Evolutionary conservation across 1,140 invertebrate genomes (phyloP).

Genomic region (Akabosia matsudoensis): DNA sequence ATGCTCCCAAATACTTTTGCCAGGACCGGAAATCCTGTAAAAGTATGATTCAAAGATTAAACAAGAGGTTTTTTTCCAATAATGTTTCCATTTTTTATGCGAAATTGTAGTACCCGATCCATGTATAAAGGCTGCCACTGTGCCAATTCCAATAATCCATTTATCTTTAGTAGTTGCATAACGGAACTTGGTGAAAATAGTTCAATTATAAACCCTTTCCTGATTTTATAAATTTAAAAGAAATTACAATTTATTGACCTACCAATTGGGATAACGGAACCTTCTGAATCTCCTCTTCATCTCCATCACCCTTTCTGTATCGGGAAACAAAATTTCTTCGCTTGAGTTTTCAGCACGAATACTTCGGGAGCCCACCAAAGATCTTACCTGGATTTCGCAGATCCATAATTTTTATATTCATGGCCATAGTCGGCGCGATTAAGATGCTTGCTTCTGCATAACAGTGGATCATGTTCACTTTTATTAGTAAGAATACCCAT

Average conservation of each 20-base stretch:
- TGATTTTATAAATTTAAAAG: neutral
- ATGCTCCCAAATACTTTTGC: conserved; percentile 67
- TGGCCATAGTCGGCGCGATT: no score
- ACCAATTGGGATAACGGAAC: conserved; percentile 4
- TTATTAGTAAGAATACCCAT: no score
- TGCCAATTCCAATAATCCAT: conserved; percentile 59
- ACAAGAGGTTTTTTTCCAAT: neutral
- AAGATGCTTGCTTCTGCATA: no score
- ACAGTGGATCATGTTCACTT: no score
- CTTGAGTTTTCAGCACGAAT: neutral
- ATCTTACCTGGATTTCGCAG: neutral
- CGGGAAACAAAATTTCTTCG: neutral
- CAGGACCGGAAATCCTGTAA: conserved; percentile 60
- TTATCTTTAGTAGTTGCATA: conserved; percentile 61
- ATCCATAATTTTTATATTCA: conserved; percentile 1
- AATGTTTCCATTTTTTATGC: neutral
- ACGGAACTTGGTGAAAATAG: conserved; percentile 54
- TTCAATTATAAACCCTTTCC: conserved; percentile 3
- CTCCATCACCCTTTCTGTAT: neutral
- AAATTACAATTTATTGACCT: neutral
- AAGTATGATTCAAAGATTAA: no score
- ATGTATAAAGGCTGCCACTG: conserved; percentile 59
- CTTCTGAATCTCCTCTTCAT: neutral
- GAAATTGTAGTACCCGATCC: conserved; percentile 51
- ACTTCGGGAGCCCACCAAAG: no score